A percentile compares a stretch with the other conserved stretches of the same genome.
Conservation (phyloP, 2,797 vertebrate genomes). For the Poecilia wingei region DNA sequence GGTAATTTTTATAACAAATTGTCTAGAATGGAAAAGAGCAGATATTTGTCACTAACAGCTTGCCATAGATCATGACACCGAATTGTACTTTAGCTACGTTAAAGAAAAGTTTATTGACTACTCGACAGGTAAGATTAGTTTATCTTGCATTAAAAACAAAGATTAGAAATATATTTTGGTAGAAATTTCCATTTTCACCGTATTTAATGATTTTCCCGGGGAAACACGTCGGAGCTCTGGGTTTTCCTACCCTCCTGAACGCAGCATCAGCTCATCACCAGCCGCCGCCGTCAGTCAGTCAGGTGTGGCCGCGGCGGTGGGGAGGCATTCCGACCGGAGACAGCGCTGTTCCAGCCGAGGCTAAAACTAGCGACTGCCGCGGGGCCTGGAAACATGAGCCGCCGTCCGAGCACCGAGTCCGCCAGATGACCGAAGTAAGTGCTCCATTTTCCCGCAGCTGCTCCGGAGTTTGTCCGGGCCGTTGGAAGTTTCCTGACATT, state of each 20-base stretch:
- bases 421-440: conserved; percentile 21
- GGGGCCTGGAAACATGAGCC: neutral
- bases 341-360: conserved; percentile 26
- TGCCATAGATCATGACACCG: neutral
- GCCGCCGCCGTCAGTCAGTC: conserved; percentile 60
- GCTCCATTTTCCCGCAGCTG: neutral
- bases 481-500: conserved; percentile 44
- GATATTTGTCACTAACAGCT: neutral
- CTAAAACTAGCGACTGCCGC: neutral
- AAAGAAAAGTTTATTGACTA: neutral
- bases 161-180: neutral
- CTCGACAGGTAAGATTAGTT: neutral
- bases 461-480: conserved; percentile 21
- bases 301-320: conserved; percentile 73
- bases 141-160: neutral
- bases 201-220: neutral
- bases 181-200: neutral
- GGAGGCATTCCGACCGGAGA: conserved; percentile 28
- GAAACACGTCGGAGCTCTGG: neutral
- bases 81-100: neutral
- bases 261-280: conserved; percentile 67
- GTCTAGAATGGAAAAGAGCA: neutral
- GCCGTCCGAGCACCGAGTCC: neutral
- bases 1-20: too few species aligned
- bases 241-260: conserved; percentile 51